Conservation (phyloP, 1,140 invertebrate species). For the Camponotus pennsylvanicus region DNA sequence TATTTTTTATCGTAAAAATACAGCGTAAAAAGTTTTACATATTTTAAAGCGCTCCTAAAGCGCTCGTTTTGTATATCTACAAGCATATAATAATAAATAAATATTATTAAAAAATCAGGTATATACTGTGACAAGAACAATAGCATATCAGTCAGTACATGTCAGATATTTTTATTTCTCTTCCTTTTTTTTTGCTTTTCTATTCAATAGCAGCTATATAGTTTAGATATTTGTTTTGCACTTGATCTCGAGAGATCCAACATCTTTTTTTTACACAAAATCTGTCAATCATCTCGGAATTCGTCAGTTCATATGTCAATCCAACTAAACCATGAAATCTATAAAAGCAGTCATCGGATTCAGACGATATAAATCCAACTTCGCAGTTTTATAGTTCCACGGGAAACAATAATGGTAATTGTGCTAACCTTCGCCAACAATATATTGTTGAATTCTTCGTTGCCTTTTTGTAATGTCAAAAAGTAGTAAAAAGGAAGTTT, state of each 20-base stretch:
- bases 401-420: constrained; percentile 92
- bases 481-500: constrained; percentile 16
- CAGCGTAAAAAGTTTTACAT: neutral
- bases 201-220: no score
- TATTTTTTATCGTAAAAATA: no score
- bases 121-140: no score
- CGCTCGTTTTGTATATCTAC: neutral
- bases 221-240: no score
- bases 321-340: constrained; percentile 87
- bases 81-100: neutral
- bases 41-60: neutral
- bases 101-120: neutral
- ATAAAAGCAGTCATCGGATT: constrained; percentile 89
- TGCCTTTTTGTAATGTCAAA: constrained; percentile 85
- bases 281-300: constrained; percentile 73
- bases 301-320: constrained; percentile 86
- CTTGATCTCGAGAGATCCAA: constrained; percentile 43
- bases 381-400: constrained; percentile 88
- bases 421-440: constrained; percentile 87
- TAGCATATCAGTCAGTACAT: no score
- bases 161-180: no score
- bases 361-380: constrained; percentile 85
- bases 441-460: constrained; percentile 82
- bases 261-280: constrained; percentile 76
- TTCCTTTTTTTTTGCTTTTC: no score